phyloP scores from a whole-genome alignment of 2,888 invertebrate species.

The Trissolcus japonicus region DNA sequence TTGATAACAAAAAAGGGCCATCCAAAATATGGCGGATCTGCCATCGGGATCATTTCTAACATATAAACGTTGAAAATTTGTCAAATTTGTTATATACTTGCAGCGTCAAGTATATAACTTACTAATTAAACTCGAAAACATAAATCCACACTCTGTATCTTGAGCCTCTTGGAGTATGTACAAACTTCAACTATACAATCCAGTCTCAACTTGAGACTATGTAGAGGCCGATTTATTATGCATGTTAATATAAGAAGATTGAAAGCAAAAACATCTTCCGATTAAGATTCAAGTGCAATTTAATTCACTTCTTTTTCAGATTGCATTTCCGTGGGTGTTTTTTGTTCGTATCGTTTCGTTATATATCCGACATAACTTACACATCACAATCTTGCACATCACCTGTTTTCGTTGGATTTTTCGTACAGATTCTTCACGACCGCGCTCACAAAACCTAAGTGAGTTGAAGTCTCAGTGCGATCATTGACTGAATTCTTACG shows the following conservation, averaged over 20 bases:
- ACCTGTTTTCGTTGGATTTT: constrained; percentile 14
- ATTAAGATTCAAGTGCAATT: too few relatives aligned
- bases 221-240: constrained; percentile 20
- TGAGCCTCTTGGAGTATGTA: constrained; percentile 19
- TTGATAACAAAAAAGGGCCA: too few relatives aligned
- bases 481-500: constrained; percentile 11
- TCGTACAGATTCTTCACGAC: not conserved
- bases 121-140: constrained; percentile 35
- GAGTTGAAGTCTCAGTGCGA: not conserved
- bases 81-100: too few relatives aligned
- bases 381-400: constrained; percentile 8
- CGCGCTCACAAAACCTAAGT: too few relatives aligned
- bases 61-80: too few relatives aligned
- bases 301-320: not conserved
- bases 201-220: constrained; percentile 27
- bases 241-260: constrained; percentile 1
- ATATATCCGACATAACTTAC: not conserved
- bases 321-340: not conserved
- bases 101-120: constrained; percentile 8
- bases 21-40: too few relatives aligned
- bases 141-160: constrained; percentile 18
- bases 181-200: constrained; percentile 31
- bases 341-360: too few relatives aligned
- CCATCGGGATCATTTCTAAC: too few relatives aligned
- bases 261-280: not conserved